A percentile compares a stretch with the other conserved stretches of the same genome.
phyloP scores from a whole-genome alignment of 1,140 invertebrate genomes.

The Lutraria rhynchaena region DNA sequence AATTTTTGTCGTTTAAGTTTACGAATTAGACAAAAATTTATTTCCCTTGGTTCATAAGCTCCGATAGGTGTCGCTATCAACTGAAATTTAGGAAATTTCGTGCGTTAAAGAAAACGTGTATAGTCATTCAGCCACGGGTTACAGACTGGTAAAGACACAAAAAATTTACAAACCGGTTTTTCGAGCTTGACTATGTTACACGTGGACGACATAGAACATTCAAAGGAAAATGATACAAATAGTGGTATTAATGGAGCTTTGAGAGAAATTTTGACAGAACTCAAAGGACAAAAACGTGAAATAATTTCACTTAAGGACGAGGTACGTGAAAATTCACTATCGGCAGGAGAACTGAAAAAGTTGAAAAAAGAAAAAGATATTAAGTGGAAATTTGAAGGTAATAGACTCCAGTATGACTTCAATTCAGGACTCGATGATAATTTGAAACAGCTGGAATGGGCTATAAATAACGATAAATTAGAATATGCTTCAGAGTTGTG shows the following conservation, averaged over 20 bases:
- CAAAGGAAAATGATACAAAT: too few relatives aligned
- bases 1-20: too few relatives aligned
- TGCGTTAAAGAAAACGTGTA: background rate
- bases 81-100: background rate
- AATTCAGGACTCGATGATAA: background rate
- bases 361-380: background rate
- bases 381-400: background rate
- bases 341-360: background rate
- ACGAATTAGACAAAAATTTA: slow-evolving; percentile 13
- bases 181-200: too few relatives aligned
- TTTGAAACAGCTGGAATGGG: background rate
- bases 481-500: background rate
- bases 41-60: background rate
- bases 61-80: slow-evolving; percentile 6
- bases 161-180: too few relatives aligned
- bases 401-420: background rate
- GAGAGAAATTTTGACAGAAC: background rate
- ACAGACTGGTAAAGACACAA: too few relatives aligned
- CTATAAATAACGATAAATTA: background rate
- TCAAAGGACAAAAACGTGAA: slow-evolving; percentile 13
- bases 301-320: background rate
- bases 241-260: background rate
- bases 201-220: too few relatives aligned
- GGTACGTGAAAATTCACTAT: slow-evolving; percentile 1
- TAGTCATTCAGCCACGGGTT: slow-evolving; percentile 8